Evolutionary conservation across 2,888 invertebrate genomes (phyloP), one percentile per base, ranked within the genome.

Genomic region (Sclerodermus sp.): DNA sequence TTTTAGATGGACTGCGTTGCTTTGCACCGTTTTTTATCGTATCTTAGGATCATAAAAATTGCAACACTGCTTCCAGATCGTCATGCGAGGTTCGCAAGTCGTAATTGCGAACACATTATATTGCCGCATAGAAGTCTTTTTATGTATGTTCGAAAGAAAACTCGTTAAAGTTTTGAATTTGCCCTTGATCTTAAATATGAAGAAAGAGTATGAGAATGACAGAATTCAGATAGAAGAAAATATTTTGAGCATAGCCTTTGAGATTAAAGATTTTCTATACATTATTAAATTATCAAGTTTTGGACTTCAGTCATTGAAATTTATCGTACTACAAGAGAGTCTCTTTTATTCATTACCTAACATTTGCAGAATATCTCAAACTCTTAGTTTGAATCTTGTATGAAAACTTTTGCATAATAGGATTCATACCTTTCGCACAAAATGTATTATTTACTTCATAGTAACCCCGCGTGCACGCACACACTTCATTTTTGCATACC

Each of bases 381-480:
- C 23, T 8, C 23, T 3, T 8, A 8, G 8, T 8, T 23, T 8
- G 23, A 23, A 8, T 5, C 23, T 23, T 5, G 23, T 23, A 3
- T 5, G 4, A 8, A 23, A 23, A 23, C 23, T 23, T n/a, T n/a
- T 23, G 23, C 8, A 23, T 23, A 23, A 23, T 23, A 23, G 8
- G 23, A 23, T 23, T 23, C 12, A 42, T 14, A 15, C 5, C 15
- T 17, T 8, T 14, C 13, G 45, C 55, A 61, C 17, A 42, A 5
- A 12, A 41, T 49, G 15, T 41, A 16, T 16, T 14, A 6, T 48
- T 44, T 30, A n/a, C 14, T 45, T 31, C n/a, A 3, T 13, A 15
- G 45, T 57, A 65, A 5, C 46, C 47, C 51, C 53, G 55, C 12
- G 48, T 42, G 49, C 68, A 67, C n/a, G 51, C 31, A 41, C 66